Percentiles rank a stretch among this genome's conserved stretches.
These are phyloP conservation scores for Triplophysa rosa DNA, from an alignment of 2,113 vertebrate species.

Conservation along the genomic window DNA sequence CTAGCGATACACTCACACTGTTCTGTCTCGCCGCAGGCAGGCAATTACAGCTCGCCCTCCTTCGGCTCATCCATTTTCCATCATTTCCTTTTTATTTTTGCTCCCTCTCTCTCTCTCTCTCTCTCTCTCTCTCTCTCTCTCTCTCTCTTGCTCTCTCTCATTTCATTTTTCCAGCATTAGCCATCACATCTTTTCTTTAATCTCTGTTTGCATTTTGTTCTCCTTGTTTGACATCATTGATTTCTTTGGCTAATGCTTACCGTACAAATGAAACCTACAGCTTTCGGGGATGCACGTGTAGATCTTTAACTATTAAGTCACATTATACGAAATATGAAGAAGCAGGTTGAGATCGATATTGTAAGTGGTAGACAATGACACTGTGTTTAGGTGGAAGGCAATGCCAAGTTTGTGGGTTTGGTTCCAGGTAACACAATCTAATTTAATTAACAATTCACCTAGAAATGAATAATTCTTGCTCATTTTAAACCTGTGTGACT, in stretches of 20 bases:
- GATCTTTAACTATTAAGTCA: background rate
- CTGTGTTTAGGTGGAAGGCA: too few species aligned
- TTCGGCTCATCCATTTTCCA: slow-evolving; percentile 34
- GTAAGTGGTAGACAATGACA: too few species aligned
- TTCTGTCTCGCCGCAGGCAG: slow-evolving; percentile 77
- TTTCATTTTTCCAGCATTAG: background rate
- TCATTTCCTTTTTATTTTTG: slow-evolving; percentile 30
- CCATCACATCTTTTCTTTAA: slow-evolving; percentile 35
- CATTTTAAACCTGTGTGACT: too few species aligned
- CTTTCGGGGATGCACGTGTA: background rate
- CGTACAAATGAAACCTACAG: background rate
- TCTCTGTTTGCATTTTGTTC: slow-evolving; percentile 24
- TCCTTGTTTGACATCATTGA: background rate
- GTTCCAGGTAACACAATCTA: too few species aligned
- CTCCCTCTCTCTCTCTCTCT: background rate
- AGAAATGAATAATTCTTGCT: too few species aligned
- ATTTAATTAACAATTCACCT: too few species aligned
- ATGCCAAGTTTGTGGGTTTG: too few species aligned
- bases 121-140: background rate
- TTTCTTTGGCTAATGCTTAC: background rate
- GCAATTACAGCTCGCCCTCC: slow-evolving; percentile 75
- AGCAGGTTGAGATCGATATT: too few species aligned
- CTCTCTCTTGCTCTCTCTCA: slow-evolving; percentile 5
- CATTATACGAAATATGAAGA: background rate
- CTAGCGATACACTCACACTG: slow-evolving; percentile 69